phyloP scores from a whole-genome alignment of 92 coral and sea anemone species.

The Metridium senile region DNA sequence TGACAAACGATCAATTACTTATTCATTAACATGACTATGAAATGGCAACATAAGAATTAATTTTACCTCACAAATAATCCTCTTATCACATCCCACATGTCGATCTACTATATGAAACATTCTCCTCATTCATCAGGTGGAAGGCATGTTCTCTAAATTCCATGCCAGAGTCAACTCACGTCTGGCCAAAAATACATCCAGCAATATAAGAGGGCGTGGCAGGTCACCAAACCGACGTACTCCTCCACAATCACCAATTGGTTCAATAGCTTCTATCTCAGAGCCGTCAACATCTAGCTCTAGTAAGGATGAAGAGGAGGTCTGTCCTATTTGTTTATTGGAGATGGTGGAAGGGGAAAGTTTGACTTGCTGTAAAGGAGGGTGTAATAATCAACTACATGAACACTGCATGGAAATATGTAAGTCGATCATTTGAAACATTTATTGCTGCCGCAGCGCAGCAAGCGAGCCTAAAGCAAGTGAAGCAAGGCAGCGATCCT shows the following conservation, averaged over 20 bases:
- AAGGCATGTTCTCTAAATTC: conserved; percentile 77
- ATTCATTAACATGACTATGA: no score
- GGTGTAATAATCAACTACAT: conserved; percentile 89
- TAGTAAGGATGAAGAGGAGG: conserved; percentile 83
- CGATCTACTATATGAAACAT: not conserved
- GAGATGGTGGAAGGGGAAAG: conserved; percentile 99
- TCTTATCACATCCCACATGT: not conserved
- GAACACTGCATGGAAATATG: conserved; percentile 99
- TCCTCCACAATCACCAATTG: conserved; percentile 64
- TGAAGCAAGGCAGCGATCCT: no score
- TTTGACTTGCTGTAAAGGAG: conserved; percentile 79
- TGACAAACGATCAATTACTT: no score
- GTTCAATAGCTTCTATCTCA: conserved; percentile 36
- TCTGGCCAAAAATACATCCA: conserved; percentile 54
- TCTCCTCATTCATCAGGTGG: conserved; percentile 59
- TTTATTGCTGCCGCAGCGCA: no score
- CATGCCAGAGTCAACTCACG: conserved; percentile 88
- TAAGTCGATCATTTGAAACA: no score
- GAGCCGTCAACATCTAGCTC: conserved; percentile 37
- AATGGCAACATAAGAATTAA: no score
- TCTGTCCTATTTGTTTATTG: conserved; percentile 92
- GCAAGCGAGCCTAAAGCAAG: no score
- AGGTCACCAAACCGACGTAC: conserved; percentile 55
- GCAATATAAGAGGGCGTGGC: conserved; percentile 44
- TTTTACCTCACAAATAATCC: no score